These are phyloP conservation scores for Lysandra bellargus DNA, from an alignment of 2,888 invertebrate species.

Conservation along the genomic window DNA sequence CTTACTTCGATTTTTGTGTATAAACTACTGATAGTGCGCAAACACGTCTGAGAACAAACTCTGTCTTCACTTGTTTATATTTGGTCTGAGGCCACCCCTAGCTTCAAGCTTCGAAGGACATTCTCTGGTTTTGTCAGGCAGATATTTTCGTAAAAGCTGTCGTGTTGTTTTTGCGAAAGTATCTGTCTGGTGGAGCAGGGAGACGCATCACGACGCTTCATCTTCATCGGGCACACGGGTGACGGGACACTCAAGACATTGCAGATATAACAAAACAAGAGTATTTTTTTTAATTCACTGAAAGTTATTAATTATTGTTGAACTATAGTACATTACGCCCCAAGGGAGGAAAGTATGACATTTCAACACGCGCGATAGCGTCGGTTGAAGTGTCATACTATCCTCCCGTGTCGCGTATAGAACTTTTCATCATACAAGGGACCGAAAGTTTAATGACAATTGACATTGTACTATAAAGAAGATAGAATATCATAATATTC, in stretches of 20 bases:
- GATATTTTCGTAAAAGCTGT: constrained; percentile 21
- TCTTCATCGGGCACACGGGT: background rate
- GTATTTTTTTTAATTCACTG: too few relatives aligned
- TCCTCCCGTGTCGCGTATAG: too few relatives aligned
- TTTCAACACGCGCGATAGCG: too few relatives aligned
- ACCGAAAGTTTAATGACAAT: too few relatives aligned
- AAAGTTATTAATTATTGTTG: too few relatives aligned
- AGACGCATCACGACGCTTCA: background rate
- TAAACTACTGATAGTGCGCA: background rate
- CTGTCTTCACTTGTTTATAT: background rate
- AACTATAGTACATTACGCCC: too few relatives aligned
- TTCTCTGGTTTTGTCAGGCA: constrained; percentile 14
- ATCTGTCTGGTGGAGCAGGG: constrained; percentile 18
- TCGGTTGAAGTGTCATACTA: too few relatives aligned
- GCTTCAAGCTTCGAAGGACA: background rate
- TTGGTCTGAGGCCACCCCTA: background rate
- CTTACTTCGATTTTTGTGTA: background rate
- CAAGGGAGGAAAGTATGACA: too few relatives aligned
- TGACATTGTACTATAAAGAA: too few relatives aligned
- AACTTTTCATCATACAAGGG: too few relatives aligned
- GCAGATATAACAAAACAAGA: background rate
- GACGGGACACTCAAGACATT: background rate
- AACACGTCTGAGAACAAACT: background rate
- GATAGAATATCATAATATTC: too few relatives aligned
- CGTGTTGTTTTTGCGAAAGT: constrained; percentile 26